Evolutionary conservation across 2,113 vertebrate genomes (phyloP), one percentile per base, ranked within the genome.

Genomic region (Neotragus pygmaeus): DNA sequence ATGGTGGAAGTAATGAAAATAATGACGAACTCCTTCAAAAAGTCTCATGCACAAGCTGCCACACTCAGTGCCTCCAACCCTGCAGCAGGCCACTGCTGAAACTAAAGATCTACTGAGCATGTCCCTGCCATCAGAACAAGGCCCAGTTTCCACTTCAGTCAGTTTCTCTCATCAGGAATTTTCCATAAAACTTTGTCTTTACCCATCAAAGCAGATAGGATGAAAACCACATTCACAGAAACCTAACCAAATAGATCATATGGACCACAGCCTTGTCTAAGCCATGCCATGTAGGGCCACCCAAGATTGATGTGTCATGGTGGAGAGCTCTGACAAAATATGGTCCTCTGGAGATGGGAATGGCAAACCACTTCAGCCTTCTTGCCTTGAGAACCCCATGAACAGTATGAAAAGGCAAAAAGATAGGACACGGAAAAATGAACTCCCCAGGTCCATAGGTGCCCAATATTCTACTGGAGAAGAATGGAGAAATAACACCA

Each of bases 1-100:
- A 23, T 39, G 66, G 66, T 23, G n/a, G 66, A 70, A 10, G 19
- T 23, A 12, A 70, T 23, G 66, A 70, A 36, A 19, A 23, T 12
- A 70, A 70, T 5, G n/a, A 19, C 0, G 0, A 70, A n/a, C 2
- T 36, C n/a, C 5, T 70, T 36, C n/a, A 36, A 36, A 36, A 70
- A 10, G 5, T 23, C n/a, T 70, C 19, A 36, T 6, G 17, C n/a
- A 70, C 19, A 70, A 36, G 66, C 66, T 36, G 19, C 66, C 10
- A 70, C 19, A 70, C n/a, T 36, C n/a, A 70, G 66, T 23, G 66
- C 66, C n/a, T 70, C 9, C 0, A 4, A 70, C 5, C 9, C 64
- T 36, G n/a, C n/a, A 70, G 19, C 66, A 70, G n/a, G 9, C 9
- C n/a, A 36, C 19, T 12, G 5, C 17, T 36, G 66, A 70, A 70